A percentile compares a stretch with the other conserved stretches of the same genome.
phyloP scores from a whole-genome alignment of 2,113 vertebrate genomes.

The Micronycteris hirsuta region DNA sequence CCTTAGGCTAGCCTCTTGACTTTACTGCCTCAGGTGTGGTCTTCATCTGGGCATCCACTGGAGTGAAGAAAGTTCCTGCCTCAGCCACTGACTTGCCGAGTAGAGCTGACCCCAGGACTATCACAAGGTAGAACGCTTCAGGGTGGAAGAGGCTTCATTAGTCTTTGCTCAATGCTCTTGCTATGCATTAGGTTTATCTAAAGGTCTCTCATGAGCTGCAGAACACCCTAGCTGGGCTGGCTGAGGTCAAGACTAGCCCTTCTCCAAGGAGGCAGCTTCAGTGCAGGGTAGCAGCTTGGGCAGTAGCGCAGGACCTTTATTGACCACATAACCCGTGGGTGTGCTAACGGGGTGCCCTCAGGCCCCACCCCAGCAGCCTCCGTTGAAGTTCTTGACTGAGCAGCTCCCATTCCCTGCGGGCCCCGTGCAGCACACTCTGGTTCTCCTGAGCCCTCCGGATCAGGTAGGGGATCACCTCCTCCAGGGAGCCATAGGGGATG shows the following conservation, averaged over 20 bases:
- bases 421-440: constrained; percentile 86
- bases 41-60: neutral
- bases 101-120: neutral
- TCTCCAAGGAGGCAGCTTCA: neutral
- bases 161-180: neutral
- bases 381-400: constrained; percentile 83
- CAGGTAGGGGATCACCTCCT: constrained; percentile 90
- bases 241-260: neutral
- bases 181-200: neutral
- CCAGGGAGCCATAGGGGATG: constrained; percentile 90
- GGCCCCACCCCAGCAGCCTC: constrained; percentile 70
- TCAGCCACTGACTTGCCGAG: neutral
- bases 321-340: neutral
- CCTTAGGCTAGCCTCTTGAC: neutral
- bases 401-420: constrained; percentile 87
- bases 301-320: constrained; percentile 43
- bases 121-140: neutral
- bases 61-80: neutral
- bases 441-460: constrained; percentile 92
- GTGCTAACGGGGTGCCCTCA: neutral
- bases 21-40: neutral
- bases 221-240: neutral
- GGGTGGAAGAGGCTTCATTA: neutral
- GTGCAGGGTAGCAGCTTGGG: neutral
- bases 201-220: neutral